Evolutionary conservation across 2,888 invertebrate species (phyloP).

Genomic region (Eupithecia exiguata): DNA sequence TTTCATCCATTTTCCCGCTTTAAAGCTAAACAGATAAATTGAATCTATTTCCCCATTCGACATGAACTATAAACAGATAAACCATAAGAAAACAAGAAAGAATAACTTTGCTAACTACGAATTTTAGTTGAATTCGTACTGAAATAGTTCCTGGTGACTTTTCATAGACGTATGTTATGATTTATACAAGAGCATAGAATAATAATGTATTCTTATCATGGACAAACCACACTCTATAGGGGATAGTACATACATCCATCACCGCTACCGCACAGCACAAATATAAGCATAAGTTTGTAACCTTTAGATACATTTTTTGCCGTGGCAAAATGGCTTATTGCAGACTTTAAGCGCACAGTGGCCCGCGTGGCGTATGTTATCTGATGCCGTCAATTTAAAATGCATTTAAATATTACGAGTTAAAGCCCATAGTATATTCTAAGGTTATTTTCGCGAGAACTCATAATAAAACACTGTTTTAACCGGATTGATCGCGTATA

Average conservation of each 20-base stretch:
- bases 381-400: no score
- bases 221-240: not conserved
- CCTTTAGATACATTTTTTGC: no score
- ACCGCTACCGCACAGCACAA: not conserved
- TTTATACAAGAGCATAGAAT: not conserved
- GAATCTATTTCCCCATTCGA: not conserved
- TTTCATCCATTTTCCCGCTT: conserved; percentile 7
- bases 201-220: not conserved
- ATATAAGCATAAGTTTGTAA: no score
- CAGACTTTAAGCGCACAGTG: no score
- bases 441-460: no score
- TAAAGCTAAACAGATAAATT: conserved; percentile 12
- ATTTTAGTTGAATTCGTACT: not conserved
- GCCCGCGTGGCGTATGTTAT: no score
- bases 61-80: conserved; percentile 2
- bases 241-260: not conserved
- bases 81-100: not conserved
- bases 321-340: no score
- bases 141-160: not conserved
- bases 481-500: no score
- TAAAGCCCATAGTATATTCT: no score
- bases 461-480: no score
- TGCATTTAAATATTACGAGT: no score
- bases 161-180: not conserved
- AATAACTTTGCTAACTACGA: conserved; percentile 1